Evolutionary conservation across 1,140 invertebrate species (phyloP).

Genomic region (Cherax destructor): DNA sequence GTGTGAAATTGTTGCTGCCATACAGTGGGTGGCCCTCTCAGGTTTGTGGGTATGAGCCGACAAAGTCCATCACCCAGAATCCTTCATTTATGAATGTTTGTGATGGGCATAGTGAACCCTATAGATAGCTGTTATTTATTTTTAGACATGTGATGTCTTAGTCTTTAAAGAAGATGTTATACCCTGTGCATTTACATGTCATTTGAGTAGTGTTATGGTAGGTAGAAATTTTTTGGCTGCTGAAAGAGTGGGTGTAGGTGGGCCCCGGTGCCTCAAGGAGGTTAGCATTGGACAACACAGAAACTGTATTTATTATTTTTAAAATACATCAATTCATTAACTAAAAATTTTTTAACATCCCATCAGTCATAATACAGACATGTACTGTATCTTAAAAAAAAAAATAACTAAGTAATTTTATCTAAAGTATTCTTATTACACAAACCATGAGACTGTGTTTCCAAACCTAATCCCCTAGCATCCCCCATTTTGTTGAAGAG

Average conservation of each 20-base stretch:
- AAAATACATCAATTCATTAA: not conserved
- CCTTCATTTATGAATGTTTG: conserved; percentile 68
- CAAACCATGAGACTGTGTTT: conserved; percentile 12
- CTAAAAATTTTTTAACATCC: not conserved
- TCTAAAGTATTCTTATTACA: too few relatives aligned
- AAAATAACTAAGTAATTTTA: too few relatives aligned
- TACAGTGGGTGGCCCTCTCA: conserved; percentile 45
- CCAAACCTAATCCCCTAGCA: conserved; percentile 47
- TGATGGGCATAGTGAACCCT: conserved; percentile 68
- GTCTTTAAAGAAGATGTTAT: conserved; percentile 65
- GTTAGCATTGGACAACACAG: conserved; percentile 54
- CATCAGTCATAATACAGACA: not conserved
- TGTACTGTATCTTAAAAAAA: not conserved
- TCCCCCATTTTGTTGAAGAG: conserved; percentile 60
- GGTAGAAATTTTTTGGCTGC: conserved; percentile 62
- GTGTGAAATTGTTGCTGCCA: conserved; percentile 21
- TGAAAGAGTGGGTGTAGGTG: conserved; percentile 59
- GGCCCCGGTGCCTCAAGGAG: conserved; percentile 55
- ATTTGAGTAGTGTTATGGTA: conserved; percentile 67
- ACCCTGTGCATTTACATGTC: conserved; percentile 67
- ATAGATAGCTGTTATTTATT: conserved; percentile 70
- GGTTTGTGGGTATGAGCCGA: conserved; percentile 53
- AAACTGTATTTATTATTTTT: not conserved
- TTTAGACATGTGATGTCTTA: conserved; percentile 69
- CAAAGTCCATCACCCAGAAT: conserved; percentile 68